These are phyloP conservation scores for Xanthia icteritia DNA, from an alignment of 2,888 invertebrate species.

Conservation along the genomic window DNA sequence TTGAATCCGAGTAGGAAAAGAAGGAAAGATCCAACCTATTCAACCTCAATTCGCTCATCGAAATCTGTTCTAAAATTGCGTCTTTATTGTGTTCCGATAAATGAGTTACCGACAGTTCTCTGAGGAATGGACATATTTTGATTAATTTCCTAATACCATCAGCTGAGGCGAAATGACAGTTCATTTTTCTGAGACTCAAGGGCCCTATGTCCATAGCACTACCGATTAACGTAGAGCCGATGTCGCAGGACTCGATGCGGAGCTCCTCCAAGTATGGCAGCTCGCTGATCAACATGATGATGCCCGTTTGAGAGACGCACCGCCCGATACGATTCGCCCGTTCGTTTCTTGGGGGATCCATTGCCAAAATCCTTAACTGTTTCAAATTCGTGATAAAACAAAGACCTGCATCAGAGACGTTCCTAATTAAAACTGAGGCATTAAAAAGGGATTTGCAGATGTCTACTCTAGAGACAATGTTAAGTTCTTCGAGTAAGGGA, in stretches of 20 bases:
- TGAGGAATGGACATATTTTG: conserved; percentile 85
- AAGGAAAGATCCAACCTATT: conserved; percentile 85
- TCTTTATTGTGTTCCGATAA: conserved; percentile 86
- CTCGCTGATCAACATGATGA: conserved; percentile 82
- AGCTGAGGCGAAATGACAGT: conserved; percentile 86
- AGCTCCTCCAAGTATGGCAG: conserved; percentile 86
- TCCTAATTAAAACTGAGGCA: conserved; percentile 86
- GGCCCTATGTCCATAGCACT: conserved; percentile 81
- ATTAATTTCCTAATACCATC: conserved; percentile 84
- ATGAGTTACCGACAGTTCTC: conserved; percentile 86
- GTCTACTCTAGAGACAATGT: conserved; percentile 88
- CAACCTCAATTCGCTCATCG: conserved; percentile 81
- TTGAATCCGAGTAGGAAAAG: conserved; percentile 84
- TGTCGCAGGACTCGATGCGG: conserved; percentile 87
- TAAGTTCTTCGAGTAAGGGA: conserved; percentile 84
- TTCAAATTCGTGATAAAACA: conserved; percentile 82
- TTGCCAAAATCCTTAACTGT: conserved; percentile 82
- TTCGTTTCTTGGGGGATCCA: conserved; percentile 88
- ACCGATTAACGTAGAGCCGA: conserved; percentile 86
- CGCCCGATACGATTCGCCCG: conserved; percentile 83
- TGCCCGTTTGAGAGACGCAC: conserved; percentile 86
- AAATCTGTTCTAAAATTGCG: conserved; percentile 84
- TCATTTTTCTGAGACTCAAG: conserved; percentile 84
- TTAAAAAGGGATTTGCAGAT: conserved; percentile 87
- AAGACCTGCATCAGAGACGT: conserved; percentile 87